A percentile compares a stretch with the other conserved stretches of the same genome.
These are phyloP conservation scores for Hemaris fuciformis DNA, from an alignment of 2,888 invertebrate genomes.

Conservation along the genomic window DNA sequence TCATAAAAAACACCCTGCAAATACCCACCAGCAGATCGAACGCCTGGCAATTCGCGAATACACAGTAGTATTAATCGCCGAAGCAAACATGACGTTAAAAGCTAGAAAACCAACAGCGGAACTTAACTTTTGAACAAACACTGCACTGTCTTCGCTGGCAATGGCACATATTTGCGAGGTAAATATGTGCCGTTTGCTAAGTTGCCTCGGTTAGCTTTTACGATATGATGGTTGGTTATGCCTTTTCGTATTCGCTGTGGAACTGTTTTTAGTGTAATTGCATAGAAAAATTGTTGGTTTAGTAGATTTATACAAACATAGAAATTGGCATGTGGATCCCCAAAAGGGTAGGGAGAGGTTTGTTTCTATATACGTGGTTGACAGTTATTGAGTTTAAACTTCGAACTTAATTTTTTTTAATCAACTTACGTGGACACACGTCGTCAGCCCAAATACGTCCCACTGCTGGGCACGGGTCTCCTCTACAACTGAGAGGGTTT, in stretches of 20 bases:
- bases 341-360: too few species aligned
- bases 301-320: not conserved
- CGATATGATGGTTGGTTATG: not conserved
- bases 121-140: conserved; percentile 13
- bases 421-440: too few species aligned
- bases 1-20: not conserved
- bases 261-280: not conserved
- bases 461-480: too few species aligned
- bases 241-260: not conserved
- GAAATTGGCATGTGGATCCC: not conserved
- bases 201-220: conserved; percentile 36
- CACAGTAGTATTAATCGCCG: not conserved
- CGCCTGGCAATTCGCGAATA: not conserved
- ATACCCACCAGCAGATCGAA: too few species aligned
- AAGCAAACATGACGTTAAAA: conserved; percentile 3
- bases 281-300: not conserved
- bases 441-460: too few species aligned
- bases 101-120: not conserved
- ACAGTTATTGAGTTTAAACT: too few species aligned
- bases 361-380: too few species aligned
- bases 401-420: too few species aligned
- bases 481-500: too few species aligned
- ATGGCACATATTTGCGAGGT: conserved; percentile 34
- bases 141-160: not conserved
- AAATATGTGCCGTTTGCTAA: conserved; percentile 49